Base-by-base conservation (phyloP, 2,888 invertebrate species). In the Gymnosoma rotundatum region DNA sequence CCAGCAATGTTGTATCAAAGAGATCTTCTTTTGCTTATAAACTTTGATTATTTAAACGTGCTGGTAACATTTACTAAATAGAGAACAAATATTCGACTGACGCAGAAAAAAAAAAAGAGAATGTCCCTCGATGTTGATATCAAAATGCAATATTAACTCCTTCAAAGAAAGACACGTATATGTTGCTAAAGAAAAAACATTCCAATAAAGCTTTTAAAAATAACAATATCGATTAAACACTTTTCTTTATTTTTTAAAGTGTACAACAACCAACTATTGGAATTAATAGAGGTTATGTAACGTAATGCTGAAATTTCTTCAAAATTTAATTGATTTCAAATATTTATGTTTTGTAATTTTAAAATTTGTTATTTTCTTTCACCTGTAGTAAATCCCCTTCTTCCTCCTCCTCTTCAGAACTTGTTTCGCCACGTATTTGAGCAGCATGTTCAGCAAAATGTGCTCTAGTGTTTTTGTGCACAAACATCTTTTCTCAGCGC, bases 391-490 rank as follows among this genome's bases (percentile, higher is more conserved):
- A 87, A 87, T 92, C 92, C 69, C 91, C 92, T 91, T 94, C 94
- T 90, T 94, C 94, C 87, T 94, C 94, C 83, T 94, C 94, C 66
- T 94, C 94, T 61, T 94, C 94, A 72, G 94, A 94, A 84, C 93
- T 94, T 64, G 94, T 93, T n/a, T 93, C 94, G 16, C 85, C 89
- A 54, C 88, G 89, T 83, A 87, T 89, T 58, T 93, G 93, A 84
- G 92, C 92, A 60, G 93, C 91, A 88, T 90, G 89, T 73, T 91
- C 89, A 38, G 90, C 90, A 69, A 91, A 88, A 86, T 90, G 88
- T 45, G 86, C 85, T 25, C 86, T 80, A n/a, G 86, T 89, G 75
- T 88, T 93, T 73, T 94, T 94, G 88, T 93, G 93, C 80, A 94
- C 94, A 89, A 94, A 94, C 94, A 94, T 94, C 25, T 69, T 78